Evolutionary conservation across 2,113 vertebrate species (phyloP).

Genomic region (Scomber scombrus): DNA sequence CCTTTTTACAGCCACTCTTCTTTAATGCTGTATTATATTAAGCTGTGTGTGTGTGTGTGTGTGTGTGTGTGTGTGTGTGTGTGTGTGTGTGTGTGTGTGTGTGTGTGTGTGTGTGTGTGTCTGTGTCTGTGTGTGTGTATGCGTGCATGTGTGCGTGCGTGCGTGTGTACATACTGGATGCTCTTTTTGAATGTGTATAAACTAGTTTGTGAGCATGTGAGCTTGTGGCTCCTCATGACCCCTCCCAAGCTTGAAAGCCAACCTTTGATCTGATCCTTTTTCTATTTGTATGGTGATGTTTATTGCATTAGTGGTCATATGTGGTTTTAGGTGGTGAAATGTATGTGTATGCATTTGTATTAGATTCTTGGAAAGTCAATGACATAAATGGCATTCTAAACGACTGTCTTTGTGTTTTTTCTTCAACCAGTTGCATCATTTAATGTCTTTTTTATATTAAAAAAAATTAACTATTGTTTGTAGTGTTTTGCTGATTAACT

Average conservation of each 20-base stretch:
- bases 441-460: neutral
- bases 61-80: slow-evolving; percentile 28
- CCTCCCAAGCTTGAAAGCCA: slow-evolving; percentile 65
- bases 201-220: slow-evolving; percentile 66
- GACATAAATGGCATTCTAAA: slow-evolving; percentile 83
- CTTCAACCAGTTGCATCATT: neutral
- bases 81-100: slow-evolving; percentile 8
- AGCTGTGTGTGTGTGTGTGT: slow-evolving; percentile 47
- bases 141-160: slow-evolving; percentile 28
- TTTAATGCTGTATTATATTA: slow-evolving; percentile 79
- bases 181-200: slow-evolving; percentile 65
- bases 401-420: slow-evolving; percentile 47
- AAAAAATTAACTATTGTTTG: neutral
- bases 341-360: slow-evolving; percentile 85
- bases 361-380: slow-evolving; percentile 80
- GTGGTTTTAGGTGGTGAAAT: slow-evolving; percentile 84
- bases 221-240: slow-evolving; percentile 46
- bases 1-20: slow-evolving; percentile 73
- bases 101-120: slow-evolving; percentile 5
- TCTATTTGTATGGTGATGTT: slow-evolving; percentile 83
- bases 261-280: slow-evolving; percentile 69
- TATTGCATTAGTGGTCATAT: slow-evolving; percentile 80
- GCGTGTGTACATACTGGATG: slow-evolving; percentile 55
- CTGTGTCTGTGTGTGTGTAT: slow-evolving; percentile 14
- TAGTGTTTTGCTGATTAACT: neutral